These are phyloP conservation scores for Halichoerus grypus DNA, from an alignment of 2,113 vertebrate genomes.

Conservation along the genomic window DNA sequence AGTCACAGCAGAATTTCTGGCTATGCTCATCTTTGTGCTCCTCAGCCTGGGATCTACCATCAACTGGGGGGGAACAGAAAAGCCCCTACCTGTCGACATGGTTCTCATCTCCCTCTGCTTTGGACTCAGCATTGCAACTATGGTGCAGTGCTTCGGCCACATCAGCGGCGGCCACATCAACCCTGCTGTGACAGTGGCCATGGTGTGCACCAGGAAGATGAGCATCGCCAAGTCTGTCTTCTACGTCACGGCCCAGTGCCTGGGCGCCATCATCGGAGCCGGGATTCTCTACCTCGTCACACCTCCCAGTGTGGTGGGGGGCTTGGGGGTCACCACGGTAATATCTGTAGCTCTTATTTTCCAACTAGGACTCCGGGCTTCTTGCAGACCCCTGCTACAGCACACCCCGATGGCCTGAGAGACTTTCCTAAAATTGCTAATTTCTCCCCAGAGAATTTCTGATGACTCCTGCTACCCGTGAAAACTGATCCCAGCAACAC, in stretches of 20 bases:
- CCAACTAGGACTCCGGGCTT: background rate
- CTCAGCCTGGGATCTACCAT: slow-evolving; percentile 96
- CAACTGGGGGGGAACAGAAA: slow-evolving; percentile 93
- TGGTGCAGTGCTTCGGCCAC: slow-evolving; percentile 98
- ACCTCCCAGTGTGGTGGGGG: slow-evolving; percentile 89
- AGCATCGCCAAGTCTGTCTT: slow-evolving; percentile 95
- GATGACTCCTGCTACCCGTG: background rate
- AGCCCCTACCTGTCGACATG: slow-evolving; percentile 91
- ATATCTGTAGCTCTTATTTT: slow-evolving; percentile 66
- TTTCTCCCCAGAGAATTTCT: background rate
- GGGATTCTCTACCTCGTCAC: slow-evolving; percentile 95
- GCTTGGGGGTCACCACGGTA: slow-evolving; percentile 94
- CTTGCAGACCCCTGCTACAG: background rate
- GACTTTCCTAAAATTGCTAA: background rate
- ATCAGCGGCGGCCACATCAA: slow-evolving; percentile 98
- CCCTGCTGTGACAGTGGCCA: slow-evolving; percentile 95
- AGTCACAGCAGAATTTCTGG: slow-evolving; percentile 95
- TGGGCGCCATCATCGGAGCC: slow-evolving; percentile 94
- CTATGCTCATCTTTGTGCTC: slow-evolving; percentile 96
- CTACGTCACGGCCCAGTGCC: slow-evolving; percentile 95
- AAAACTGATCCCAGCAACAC: background rate
- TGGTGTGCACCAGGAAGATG: slow-evolving; percentile 96
- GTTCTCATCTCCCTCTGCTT: slow-evolving; percentile 98
- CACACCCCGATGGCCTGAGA: background rate
- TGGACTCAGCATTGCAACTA: slow-evolving; percentile 97